Conservation (phyloP, 2,888 invertebrate genomes). For the Rhaphigaster nebulosa region DNA sequence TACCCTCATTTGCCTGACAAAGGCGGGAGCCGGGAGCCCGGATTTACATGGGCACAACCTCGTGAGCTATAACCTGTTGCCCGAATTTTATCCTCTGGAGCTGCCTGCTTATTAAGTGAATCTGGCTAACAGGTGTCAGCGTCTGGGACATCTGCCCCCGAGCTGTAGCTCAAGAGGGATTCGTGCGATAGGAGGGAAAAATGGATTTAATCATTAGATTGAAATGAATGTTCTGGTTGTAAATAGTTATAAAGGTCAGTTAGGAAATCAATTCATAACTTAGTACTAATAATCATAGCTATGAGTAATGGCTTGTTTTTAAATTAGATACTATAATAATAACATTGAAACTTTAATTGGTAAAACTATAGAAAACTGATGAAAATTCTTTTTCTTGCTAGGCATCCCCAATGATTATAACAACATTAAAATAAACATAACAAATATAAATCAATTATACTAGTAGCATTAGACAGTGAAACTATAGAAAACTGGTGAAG, state of each 20-base stretch:
- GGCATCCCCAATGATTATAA: too few relatives aligned
- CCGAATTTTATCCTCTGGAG: conserved; percentile 42
- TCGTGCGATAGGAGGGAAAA: neutral
- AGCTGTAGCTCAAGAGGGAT: neutral
- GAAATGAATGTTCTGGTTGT: neutral
- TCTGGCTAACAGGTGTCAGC: conserved; percentile 40
- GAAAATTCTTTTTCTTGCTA: too few relatives aligned
- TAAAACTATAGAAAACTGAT: too few relatives aligned
- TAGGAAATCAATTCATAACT: too few relatives aligned
- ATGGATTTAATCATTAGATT: neutral
- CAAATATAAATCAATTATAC: too few relatives aligned
- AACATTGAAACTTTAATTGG: too few relatives aligned
- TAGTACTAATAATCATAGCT: too few relatives aligned
- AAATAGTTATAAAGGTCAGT: neutral
- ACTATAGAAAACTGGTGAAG: too few relatives aligned
- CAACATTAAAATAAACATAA: too few relatives aligned
- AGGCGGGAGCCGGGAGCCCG: neutral
- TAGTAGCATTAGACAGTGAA: too few relatives aligned
- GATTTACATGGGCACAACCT: conserved; percentile 31
- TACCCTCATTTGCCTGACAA: conserved; percentile 36
- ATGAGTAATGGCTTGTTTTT: too few relatives aligned
- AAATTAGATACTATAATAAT: too few relatives aligned
- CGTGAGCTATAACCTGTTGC: conserved; percentile 39
- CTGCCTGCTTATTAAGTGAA: conserved; percentile 44
- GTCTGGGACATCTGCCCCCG: neutral